phyloP scores from a whole-genome alignment of 2,888 invertebrate genomes.

The Electrophaes corylata region DNA sequence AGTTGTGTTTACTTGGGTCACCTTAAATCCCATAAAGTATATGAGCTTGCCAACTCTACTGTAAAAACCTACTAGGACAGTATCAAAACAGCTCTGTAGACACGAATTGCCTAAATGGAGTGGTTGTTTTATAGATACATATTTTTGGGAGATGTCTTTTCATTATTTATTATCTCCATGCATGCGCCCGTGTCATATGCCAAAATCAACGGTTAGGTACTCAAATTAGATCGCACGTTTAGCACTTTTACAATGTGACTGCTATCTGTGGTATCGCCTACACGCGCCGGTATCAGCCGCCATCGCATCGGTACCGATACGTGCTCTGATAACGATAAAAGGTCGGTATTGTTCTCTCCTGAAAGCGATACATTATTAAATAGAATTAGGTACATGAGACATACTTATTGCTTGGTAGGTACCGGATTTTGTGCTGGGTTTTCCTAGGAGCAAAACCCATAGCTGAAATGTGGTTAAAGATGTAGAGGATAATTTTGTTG shows the following conservation, averaged over 20 bases:
- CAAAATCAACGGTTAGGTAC: conserved; percentile 6
- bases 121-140: too few relatives aligned
- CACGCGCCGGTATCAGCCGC: conserved; percentile 48
- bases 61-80: too few relatives aligned
- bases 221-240: conserved; percentile 5
- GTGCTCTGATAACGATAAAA: conserved; percentile 54
- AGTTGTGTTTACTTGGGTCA: too few relatives aligned
- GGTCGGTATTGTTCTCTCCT: conserved; percentile 13
- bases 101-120: too few relatives aligned
- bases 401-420: too few relatives aligned
- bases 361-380: conserved; percentile 16
- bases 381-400: conserved; percentile 15
- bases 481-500: too few relatives aligned
- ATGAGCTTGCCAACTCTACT: too few relatives aligned
- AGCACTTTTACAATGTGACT: conserved; percentile 1
- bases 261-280: conserved; percentile 13
- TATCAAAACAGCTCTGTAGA: too few relatives aligned
- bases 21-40: too few relatives aligned
- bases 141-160: background rate
- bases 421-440: too few relatives aligned
- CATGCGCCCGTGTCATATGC: background rate
- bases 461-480: too few relatives aligned
- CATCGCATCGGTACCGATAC: conserved; percentile 63
- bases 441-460: too few relatives aligned
- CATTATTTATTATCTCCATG: background rate